These are phyloP conservation scores for Lochmaea crataegi DNA, from an alignment of 2,888 invertebrate species.

Conservation along the genomic window DNA sequence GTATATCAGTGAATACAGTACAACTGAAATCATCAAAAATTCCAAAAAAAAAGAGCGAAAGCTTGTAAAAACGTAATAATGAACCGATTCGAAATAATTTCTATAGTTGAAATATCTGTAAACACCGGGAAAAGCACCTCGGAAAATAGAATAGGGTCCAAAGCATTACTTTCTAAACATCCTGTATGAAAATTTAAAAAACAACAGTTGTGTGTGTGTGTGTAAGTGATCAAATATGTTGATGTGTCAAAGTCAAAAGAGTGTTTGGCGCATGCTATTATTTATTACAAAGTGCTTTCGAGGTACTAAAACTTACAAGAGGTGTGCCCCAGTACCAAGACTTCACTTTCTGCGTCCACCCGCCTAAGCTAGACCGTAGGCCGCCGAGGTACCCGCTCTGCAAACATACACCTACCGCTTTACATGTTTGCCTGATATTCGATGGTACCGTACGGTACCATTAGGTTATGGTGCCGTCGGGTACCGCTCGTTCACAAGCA, in stretches of 20 bases:
- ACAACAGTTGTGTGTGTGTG: no score
- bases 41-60: no score
- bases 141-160: no score
- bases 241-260: conserved; percentile 17
- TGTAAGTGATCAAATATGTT: conserved; percentile 8
- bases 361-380: conserved; percentile 94
- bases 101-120: no score
- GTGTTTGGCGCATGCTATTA: conserved; percentile 52
- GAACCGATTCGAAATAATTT: no score
- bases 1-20: no score
- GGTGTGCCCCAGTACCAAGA: conserved; percentile 98
- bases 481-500: conserved; percentile 25
- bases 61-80: no score
- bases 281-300: conserved; percentile 46
- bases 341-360: conserved; percentile 96
- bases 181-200: no score
- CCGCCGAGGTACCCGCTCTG: conserved; percentile 94
- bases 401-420: conserved; percentile 61
- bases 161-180: no score
- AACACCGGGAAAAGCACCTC: no score
- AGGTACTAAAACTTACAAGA: conserved; percentile 82
- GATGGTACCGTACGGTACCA: conserved; percentile 37
- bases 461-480: conserved; percentile 29
- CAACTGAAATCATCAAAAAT: no score
- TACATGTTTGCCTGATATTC: conserved; percentile 47